A percentile compares a stretch with the other conserved stretches of the same genome.
These are phyloP conservation scores for Scotopteryx bipunctaria DNA, from an alignment of 2,888 invertebrate genomes.

Conservation along the genomic window DNA sequence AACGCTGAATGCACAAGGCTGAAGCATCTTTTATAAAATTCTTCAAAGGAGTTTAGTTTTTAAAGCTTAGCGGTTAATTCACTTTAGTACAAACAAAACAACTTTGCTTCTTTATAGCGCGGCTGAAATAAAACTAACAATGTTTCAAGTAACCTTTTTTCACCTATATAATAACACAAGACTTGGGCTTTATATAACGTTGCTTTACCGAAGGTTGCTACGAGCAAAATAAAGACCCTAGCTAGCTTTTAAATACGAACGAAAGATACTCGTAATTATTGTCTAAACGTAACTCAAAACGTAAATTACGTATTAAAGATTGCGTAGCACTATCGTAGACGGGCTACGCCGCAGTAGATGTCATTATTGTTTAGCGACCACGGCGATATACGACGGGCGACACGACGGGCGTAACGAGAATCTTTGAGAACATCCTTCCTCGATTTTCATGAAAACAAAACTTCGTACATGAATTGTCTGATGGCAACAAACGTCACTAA, in stretches of 20 bases:
- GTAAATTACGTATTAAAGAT: too few relatives aligned
- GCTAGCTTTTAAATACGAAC: too few relatives aligned
- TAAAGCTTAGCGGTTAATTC: conserved; percentile 68
- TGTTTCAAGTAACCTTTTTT: conserved; percentile 24
- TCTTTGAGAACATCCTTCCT: neutral
- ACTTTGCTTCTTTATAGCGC: conserved; percentile 41
- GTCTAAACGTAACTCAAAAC: too few relatives aligned
- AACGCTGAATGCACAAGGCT: conserved; percentile 57
- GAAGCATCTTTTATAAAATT: conserved; percentile 56
- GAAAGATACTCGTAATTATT: too few relatives aligned
- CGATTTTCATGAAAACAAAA: neutral
- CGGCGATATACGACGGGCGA: too few relatives aligned
- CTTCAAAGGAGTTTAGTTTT: conserved; percentile 70
- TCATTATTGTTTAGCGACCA: neutral
- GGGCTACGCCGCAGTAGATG: conserved; percentile 9
- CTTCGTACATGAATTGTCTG: neutral
- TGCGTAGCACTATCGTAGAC: conserved; percentile 3
- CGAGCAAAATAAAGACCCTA: too few relatives aligned
- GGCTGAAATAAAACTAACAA: conserved; percentile 30
- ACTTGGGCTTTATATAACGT: too few relatives aligned
- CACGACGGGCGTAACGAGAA: neutral
- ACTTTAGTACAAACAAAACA: conserved; percentile 57
- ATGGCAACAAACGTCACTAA: conserved; percentile 34
- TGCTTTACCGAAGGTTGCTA: too few relatives aligned
- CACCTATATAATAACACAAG: neutral